Conservation (phyloP, 2,888 invertebrate genomes). For the Orthonychiurus folsomi region DNA sequence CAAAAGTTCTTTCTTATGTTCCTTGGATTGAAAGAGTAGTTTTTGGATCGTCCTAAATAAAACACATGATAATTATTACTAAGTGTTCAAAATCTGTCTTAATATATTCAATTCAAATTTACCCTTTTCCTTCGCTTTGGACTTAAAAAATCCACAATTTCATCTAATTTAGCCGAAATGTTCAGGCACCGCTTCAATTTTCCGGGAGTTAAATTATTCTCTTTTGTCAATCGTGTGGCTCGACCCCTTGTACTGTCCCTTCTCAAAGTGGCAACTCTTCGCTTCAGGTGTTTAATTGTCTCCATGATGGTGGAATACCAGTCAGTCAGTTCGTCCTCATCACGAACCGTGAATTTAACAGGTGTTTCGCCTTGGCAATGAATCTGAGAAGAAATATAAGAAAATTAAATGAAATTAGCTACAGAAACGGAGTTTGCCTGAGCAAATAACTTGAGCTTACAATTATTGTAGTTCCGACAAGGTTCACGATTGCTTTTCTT, state of each 20-base stretch:
- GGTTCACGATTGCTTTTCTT: constrained; percentile 22
- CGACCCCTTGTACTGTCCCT: constrained; percentile 11
- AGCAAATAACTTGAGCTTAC: no score
- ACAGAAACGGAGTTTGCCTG: neutral
- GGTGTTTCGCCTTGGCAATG: constrained; percentile 14
- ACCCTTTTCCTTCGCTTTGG: constrained; percentile 5
- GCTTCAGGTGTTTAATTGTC: constrained; percentile 6
- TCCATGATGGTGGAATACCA: constrained; percentile 5
- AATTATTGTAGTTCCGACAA: constrained; percentile 1
- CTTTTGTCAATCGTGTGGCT: neutral
- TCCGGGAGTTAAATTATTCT: constrained; percentile 20
- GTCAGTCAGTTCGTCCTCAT: constrained; percentile 8
- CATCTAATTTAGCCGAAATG: constrained; percentile 30
- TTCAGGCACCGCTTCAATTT: constrained; percentile 29
- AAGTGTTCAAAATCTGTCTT: neutral
- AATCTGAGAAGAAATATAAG: constrained; percentile 6
- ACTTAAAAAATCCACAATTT: constrained; percentile 28
- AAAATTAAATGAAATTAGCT: constrained; percentile 5
- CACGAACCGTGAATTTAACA: constrained; percentile 5
- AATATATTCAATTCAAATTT: neutral
- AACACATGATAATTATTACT: neutral
- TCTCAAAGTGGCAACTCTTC: constrained; percentile 6
- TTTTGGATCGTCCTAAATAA: constrained; percentile 8
- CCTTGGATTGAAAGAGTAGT: constrained; percentile 32
- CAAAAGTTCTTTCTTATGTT: constrained; percentile 29